These are phyloP conservation scores for Vespertilio murinus DNA, from an alignment of 2,797 vertebrate species.

Conservation along the genomic window DNA sequence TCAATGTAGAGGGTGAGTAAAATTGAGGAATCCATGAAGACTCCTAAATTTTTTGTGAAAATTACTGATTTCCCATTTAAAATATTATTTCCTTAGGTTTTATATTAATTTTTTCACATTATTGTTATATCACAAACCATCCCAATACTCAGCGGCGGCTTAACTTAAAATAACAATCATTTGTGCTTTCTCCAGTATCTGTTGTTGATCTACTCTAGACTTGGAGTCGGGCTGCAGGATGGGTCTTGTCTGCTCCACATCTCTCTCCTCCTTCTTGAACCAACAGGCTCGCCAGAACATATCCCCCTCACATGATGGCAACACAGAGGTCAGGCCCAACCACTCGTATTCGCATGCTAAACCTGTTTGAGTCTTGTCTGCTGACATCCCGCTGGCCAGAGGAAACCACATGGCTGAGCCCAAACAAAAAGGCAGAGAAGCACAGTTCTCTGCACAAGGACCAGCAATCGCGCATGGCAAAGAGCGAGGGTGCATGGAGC, in stretches of 20 bases:
- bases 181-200: not conserved
- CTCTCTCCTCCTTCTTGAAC: not conserved
- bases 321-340: not conserved
- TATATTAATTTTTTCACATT: not conserved
- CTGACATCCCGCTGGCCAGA: not conserved
- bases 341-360: not conserved
- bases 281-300: not conserved
- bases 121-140: not conserved
- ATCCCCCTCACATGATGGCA: not conserved
- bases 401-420: not conserved
- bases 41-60: not conserved
- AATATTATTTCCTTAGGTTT: slow-evolving; percentile 16
- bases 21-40: not conserved
- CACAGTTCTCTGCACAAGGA: not conserved
- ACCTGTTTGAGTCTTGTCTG: not conserved
- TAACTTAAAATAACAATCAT: not conserved
- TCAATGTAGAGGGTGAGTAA: not conserved
- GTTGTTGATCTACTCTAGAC: not conserved
- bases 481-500: not conserved
- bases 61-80: not conserved
- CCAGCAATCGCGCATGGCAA: not conserved
- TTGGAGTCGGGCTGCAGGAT: not conserved
- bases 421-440: not conserved
- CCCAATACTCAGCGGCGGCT: not conserved
- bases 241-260: not conserved